A percentile compares a stretch with the other conserved stretches of the same genome.
These are phyloP conservation scores for Dicyrtoma fusca DNA, from an alignment of 2,888 invertebrate genomes.

Conservation along the genomic window DNA sequence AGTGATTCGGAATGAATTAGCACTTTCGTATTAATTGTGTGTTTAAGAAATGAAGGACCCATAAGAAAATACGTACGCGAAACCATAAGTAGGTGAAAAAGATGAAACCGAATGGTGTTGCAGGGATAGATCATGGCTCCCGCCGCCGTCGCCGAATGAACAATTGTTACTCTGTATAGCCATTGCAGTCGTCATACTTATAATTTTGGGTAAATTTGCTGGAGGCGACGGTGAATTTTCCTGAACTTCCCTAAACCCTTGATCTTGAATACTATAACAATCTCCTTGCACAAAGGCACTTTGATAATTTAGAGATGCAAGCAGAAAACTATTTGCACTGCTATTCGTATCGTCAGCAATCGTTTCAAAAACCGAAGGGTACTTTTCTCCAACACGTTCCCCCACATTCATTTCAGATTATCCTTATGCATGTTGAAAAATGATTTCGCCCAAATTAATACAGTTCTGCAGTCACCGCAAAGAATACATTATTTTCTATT, in stretches of 20 bases:
- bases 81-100: conserved; percentile 3
- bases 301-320: background rate
- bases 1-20: too few species aligned
- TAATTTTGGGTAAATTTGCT: background rate
- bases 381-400: background rate
- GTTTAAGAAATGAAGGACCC: too few species aligned
- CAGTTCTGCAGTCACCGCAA: background rate
- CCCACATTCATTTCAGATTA: conserved; percentile 17
- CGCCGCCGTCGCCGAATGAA: background rate
- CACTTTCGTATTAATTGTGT: too few species aligned
- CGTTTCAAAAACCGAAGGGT: too few species aligned
- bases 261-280: background rate
- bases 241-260: background rate
- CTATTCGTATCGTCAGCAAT: too few species aligned
- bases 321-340: background rate
- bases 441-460: background rate
- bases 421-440: background rate
- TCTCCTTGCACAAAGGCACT: background rate
- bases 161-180: conserved; percentile 7
- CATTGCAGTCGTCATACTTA: conserved; percentile 3
- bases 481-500: too few species aligned
- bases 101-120: conserved; percentile 12
- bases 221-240: too few species aligned
- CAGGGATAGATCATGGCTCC: background rate
- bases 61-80: conserved; percentile 8